A percentile compares a stretch with the other conserved stretches of the same genome.
Evolutionary conservation across 1,140 invertebrate genomes (phyloP).

Genomic region (Heliconius hewitsoni): DNA sequence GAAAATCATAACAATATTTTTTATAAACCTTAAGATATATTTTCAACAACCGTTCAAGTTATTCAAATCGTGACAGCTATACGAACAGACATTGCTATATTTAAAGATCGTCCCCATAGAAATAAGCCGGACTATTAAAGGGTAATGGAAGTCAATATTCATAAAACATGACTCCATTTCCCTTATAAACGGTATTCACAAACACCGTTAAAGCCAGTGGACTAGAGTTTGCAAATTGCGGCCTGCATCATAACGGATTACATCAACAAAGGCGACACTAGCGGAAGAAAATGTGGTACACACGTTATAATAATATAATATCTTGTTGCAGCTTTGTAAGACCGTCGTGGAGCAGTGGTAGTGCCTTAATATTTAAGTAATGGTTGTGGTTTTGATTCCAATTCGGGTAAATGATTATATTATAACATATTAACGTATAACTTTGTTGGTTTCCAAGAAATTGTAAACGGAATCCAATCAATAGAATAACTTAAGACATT

Average conservation of each 20-base stretch:
- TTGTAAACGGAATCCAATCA: not conserved
- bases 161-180: constrained; percentile 50
- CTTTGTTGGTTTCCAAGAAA: not conserved
- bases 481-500: not conserved
- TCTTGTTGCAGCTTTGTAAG: constrained; percentile 6
- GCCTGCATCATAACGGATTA: constrained; percentile 42
- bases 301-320: constrained; percentile 9
- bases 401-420: not conserved
- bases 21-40: too few relatives aligned
- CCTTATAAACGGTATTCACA: constrained; percentile 57
- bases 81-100: constrained; percentile 8
- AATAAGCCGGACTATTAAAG: constrained; percentile 21
- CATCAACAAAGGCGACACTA: constrained; percentile 40
- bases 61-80: constrained; percentile 26
- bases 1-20: too few relatives aligned
- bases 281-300: constrained; percentile 29
- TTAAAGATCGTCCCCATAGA: constrained; percentile 14
- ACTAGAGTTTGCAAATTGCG: constrained; percentile 56
- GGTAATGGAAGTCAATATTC: constrained; percentile 45
- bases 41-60: not conserved
- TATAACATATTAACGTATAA: not conserved
- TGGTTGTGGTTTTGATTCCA: not conserved
- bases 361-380: not conserved
- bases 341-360: not conserved
- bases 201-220: constrained; percentile 53